Percentiles rank a stretch among this genome's conserved stretches.
Conservation (phyloP, 2,888 invertebrate genomes). For the Sphecodes monilicornis region DNA sequence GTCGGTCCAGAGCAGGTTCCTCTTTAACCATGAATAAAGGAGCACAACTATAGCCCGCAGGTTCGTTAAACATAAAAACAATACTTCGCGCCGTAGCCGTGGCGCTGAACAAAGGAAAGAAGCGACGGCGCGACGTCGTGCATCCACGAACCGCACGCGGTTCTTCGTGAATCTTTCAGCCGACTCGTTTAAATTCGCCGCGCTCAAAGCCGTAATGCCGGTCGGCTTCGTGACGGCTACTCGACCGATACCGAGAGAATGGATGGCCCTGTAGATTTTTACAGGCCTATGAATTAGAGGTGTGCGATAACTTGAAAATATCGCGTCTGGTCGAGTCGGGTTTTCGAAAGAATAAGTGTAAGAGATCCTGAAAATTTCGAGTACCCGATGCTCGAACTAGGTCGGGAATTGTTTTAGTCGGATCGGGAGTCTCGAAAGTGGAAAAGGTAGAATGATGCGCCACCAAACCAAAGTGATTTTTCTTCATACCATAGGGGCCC, state of each 20-base stretch:
- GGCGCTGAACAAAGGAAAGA: neutral
- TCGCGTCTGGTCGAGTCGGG: too few relatives aligned
- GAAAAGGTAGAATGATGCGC: too few relatives aligned
- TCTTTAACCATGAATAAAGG: neutral
- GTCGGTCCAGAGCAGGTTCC: neutral
- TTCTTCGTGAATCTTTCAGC: constrained; percentile 40
- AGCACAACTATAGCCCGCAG: neutral
- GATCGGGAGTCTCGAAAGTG: too few relatives aligned
- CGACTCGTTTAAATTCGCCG: constrained; percentile 31
- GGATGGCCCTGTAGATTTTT: neutral
- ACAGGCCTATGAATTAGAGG: constrained; percentile 34
- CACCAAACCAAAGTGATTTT: too few relatives aligned
- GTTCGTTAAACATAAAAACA: constrained; percentile 31
- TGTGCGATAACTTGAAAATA: too few relatives aligned
- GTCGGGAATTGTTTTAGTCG: too few relatives aligned
- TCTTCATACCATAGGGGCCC: too few relatives aligned
- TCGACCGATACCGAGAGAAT: neutral
- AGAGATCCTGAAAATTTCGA: too few relatives aligned
- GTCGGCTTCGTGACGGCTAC: constrained; percentile 21
- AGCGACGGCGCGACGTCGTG: neutral
- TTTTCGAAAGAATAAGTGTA: too few relatives aligned
- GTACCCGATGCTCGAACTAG: too few relatives aligned
- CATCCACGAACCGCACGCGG: neutral
- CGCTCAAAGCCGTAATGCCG: constrained; percentile 4
- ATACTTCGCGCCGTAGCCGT: constrained; percentile 4